Conservation (phyloP, 2,888 invertebrate species). For the Dendrolimus pini region DNA sequence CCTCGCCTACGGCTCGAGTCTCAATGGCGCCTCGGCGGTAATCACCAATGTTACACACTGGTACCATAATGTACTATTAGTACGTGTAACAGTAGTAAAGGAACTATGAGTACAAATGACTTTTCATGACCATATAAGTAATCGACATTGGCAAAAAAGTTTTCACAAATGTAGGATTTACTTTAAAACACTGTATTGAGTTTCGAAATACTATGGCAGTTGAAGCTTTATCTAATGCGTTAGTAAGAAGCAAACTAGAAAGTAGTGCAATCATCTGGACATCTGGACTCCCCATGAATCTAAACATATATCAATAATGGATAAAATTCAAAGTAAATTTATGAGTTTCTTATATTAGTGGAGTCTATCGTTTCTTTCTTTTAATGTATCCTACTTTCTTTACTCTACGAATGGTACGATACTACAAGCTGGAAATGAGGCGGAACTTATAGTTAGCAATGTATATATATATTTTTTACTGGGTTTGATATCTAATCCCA, state of each 20-base stretch:
- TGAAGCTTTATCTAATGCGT: slow-evolving; percentile 1
- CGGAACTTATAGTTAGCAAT: neutral
- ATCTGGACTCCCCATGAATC: slow-evolving; percentile 5
- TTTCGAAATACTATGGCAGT: neutral
- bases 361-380: slow-evolving; percentile 9
- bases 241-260: slow-evolving; percentile 5
- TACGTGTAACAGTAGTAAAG: too few species aligned
- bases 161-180: neutral
- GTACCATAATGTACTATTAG: too few species aligned
- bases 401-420: slow-evolving; percentile 6
- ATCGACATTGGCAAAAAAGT: neutral
- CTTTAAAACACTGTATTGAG: neutral
- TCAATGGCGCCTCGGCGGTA: too few species aligned
- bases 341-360: slow-evolving; percentile 2
- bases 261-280: slow-evolving; percentile 1
- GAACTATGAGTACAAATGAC: too few species aligned
- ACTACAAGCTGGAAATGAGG: slow-evolving; percentile 4
- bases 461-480: neutral
- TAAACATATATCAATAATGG: slow-evolving; percentile 7
- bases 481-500: neutral
- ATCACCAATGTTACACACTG: too few species aligned
- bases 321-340: slow-evolving; percentile 11
- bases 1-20: too few species aligned
- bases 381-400: slow-evolving; percentile 11
- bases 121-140: neutral